Conservation (phyloP, 2,888 invertebrate genomes). For the Catocala fraxini region DNA sequence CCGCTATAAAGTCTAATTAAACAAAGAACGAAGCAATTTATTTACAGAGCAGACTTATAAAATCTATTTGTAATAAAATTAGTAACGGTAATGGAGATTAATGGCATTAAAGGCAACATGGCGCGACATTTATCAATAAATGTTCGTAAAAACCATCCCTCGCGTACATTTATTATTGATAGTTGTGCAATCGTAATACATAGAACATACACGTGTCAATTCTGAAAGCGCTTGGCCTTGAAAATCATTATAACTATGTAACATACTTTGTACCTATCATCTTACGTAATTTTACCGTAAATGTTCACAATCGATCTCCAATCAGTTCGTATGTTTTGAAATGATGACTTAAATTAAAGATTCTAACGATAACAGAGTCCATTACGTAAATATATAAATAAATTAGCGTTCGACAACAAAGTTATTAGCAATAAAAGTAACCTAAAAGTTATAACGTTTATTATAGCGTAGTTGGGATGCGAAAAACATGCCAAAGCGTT, state of each 20-base stretch:
- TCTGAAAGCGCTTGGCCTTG: constrained; percentile 79
- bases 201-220: constrained; percentile 58
- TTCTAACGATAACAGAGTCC: constrained; percentile 54
- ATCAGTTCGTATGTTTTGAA: constrained; percentile 62
- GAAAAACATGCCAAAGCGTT: constrained; percentile 72
- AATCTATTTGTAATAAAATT: constrained; percentile 25
- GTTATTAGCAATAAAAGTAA: constrained; percentile 63
- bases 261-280: constrained; percentile 68
- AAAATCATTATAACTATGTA: constrained; percentile 66
- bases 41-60: constrained; percentile 21
- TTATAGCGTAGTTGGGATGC: constrained; percentile 51
- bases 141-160: constrained; percentile 41
- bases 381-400: constrained; percentile 51
- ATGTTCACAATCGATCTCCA: constrained; percentile 69
- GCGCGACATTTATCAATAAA: constrained; percentile 8
- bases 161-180: constrained; percentile 44
- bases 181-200: constrained; percentile 53
- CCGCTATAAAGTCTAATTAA: constrained; percentile 15
- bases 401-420: constrained; percentile 56
- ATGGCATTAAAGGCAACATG: constrained; percentile 21
- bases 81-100: constrained; percentile 13
- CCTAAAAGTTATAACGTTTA: constrained; percentile 67
- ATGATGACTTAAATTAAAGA: constrained; percentile 67
- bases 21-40: constrained; percentile 25
- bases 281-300: constrained; percentile 76